A percentile compares a stretch with the other conserved stretches of the same genome.
Conservation (phyloP, 2,113 vertebrate genomes). For the Cranoglanis bouderius region DNA sequence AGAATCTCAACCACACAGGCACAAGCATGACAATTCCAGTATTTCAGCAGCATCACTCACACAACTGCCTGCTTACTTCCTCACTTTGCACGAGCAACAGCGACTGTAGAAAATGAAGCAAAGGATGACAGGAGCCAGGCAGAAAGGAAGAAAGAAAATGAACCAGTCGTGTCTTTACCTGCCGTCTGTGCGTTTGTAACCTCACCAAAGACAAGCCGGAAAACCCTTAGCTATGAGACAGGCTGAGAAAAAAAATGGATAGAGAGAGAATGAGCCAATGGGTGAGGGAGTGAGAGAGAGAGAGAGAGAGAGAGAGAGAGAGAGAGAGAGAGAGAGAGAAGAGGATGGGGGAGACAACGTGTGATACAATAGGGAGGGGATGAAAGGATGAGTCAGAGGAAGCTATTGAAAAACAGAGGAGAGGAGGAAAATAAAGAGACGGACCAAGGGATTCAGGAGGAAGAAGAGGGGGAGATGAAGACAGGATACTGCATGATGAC, state of each 20-base stretch:
- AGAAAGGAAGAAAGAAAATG: slow-evolving; percentile 25
- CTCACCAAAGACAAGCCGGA: slow-evolving; percentile 52
- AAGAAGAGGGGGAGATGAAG: slow-evolving; percentile 28
- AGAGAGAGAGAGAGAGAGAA: slow-evolving; percentile 40
- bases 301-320: slow-evolving; percentile 37
- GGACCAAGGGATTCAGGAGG: slow-evolving; percentile 27
- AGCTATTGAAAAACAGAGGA: slow-evolving; percentile 60
- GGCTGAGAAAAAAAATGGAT: slow-evolving; percentile 45
- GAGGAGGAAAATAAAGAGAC: slow-evolving; percentile 57
- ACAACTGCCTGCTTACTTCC: background rate
- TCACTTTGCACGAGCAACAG: slow-evolving; percentile 1
- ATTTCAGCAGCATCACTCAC: slow-evolving; percentile 33
- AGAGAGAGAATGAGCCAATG: slow-evolving; percentile 44
- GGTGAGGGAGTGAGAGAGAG: slow-evolving; percentile 40
- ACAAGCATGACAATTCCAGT: background rate
- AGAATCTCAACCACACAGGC: background rate
- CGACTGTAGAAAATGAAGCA: background rate
- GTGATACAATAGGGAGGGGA: slow-evolving; percentile 65
- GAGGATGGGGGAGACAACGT: slow-evolving; percentile 43
- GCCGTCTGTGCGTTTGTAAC: slow-evolving; percentile 62
- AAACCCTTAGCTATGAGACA: slow-evolving; percentile 47
- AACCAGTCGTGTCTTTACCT: slow-evolving; percentile 67
- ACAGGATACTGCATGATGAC: slow-evolving; percentile 33
- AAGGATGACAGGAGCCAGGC: slow-evolving; percentile 26
- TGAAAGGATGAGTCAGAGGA: slow-evolving; percentile 68